phyloP scores from a whole-genome alignment of 37 sponge, comb jelly and placozoan genomes.

The Mnemiopsis leidyi region DNA sequence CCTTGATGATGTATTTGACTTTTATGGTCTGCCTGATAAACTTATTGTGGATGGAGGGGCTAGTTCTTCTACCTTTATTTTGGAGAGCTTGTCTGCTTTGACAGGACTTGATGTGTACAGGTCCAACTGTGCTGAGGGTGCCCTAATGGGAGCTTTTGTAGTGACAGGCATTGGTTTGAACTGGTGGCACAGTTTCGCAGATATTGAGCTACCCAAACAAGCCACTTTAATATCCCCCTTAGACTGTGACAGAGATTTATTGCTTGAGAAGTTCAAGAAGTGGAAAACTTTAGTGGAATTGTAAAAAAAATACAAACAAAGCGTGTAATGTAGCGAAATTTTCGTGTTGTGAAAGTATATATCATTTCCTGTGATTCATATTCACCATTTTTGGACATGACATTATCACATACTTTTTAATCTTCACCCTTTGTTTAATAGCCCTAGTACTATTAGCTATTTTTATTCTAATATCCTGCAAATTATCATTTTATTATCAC shows the following conservation, averaged over 20 bases:
- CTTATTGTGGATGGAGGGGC: constrained; percentile 45
- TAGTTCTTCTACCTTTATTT: background rate
- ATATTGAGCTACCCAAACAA: background rate
- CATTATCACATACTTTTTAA: too few relatives aligned
- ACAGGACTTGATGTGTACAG: background rate
- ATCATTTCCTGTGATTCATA: too few relatives aligned
- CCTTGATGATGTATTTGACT: background rate
- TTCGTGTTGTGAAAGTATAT: too few relatives aligned
- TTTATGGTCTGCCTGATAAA: background rate
- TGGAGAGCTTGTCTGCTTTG: background rate
- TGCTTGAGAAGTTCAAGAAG: background rate
- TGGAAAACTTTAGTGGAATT: background rate
- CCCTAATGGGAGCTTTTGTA: background rate
- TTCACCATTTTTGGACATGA: too few relatives aligned
- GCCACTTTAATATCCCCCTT: background rate
- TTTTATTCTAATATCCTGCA: too few relatives aligned
- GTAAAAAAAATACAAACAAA: too few relatives aligned
- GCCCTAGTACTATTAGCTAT: too few relatives aligned
- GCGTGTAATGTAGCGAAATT: background rate
- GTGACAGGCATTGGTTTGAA: constrained; percentile 9
- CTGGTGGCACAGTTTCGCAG: background rate
- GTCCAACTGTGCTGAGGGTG: background rate
- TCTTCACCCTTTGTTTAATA: too few relatives aligned
- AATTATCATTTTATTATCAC: too few relatives aligned
- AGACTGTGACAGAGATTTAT: background rate